A percentile compares a stretch with the other conserved stretches of the same genome.
phyloP scores from a whole-genome alignment of 2,888 invertebrate species.

The Pteria penguin region DNA sequence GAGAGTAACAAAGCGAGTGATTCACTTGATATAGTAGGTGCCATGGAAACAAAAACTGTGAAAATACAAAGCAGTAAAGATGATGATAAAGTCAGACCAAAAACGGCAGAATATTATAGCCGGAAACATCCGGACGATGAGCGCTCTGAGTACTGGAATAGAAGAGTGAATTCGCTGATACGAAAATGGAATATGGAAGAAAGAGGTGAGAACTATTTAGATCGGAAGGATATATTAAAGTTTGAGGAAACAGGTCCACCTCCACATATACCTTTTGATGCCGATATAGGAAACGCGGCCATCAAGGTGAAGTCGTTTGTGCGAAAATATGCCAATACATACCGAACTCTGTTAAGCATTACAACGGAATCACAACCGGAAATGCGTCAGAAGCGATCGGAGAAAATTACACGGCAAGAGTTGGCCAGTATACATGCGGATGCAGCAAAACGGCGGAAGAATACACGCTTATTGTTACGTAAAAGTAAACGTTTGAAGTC shows the following conservation, averaged over 20 bases:
- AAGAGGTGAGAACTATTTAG: constrained; percentile 16
- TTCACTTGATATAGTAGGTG: not conserved
- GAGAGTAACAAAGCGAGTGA: not conserved
- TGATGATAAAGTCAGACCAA: constrained; percentile 11
- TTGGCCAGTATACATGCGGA: constrained; percentile 38
- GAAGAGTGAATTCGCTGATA: constrained; percentile 19
- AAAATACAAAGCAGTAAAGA: not conserved
- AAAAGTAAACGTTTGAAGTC: constrained; percentile 31
- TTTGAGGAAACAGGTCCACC: not conserved
- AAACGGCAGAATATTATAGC: constrained; percentile 35
- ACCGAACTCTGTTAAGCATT: constrained; percentile 24
- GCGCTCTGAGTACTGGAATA: constrained; percentile 33
- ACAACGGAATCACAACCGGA: not conserved
- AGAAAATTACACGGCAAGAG: constrained; percentile 29
- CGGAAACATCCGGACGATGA: constrained; percentile 35
- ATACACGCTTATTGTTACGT: constrained; percentile 25
- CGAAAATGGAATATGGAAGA: constrained; percentile 37
- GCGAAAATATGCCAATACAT: constrained; percentile 30
- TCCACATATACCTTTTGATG: not conserved
- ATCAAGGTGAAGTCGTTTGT: constrained; percentile 25
- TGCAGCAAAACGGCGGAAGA: constrained; percentile 28
- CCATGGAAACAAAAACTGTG: not conserved
- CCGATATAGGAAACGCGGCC: constrained; percentile 14
- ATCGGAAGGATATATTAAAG: not conserved
- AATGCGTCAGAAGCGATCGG: constrained; percentile 2